phyloP scores from a whole-genome alignment of 2,888 invertebrate species.

The Siphlonurus alternatus region DNA sequence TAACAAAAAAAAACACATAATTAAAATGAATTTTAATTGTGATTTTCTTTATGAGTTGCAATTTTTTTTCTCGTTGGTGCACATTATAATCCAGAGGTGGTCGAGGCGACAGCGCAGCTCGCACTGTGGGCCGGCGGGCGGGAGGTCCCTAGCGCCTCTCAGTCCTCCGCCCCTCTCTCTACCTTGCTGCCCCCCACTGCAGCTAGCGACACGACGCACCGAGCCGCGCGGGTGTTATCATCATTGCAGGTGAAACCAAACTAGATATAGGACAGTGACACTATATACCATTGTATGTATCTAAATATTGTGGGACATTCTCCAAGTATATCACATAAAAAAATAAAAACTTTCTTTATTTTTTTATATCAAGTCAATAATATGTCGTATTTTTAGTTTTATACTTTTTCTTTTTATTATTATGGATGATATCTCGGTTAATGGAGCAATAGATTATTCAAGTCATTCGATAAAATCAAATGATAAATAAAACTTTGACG shows the following conservation, averaged over 20 bases:
- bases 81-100: no score
- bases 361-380: no score
- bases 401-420: no score
- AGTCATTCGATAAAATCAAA: no score
- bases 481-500: no score
- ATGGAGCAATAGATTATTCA: no score
- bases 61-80: not conserved
- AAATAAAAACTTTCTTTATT: no score
- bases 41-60: not conserved
- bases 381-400: no score
- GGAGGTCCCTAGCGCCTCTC: not conserved
- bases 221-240: not conserved
- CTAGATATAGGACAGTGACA: not conserved
- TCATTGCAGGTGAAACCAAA: not conserved
- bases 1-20: not conserved
- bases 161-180: not conserved
- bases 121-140: not conserved
- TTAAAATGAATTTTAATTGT: not conserved
- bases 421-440: no score
- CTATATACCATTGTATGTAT: no score
- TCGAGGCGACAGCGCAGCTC: not conserved
- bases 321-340: no score
- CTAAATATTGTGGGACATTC: no score
- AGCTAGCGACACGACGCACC: not conserved
- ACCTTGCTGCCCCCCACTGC: not conserved